Conservation (phyloP, 1,140 invertebrate genomes). For the Carposina sasakii region DNA sequence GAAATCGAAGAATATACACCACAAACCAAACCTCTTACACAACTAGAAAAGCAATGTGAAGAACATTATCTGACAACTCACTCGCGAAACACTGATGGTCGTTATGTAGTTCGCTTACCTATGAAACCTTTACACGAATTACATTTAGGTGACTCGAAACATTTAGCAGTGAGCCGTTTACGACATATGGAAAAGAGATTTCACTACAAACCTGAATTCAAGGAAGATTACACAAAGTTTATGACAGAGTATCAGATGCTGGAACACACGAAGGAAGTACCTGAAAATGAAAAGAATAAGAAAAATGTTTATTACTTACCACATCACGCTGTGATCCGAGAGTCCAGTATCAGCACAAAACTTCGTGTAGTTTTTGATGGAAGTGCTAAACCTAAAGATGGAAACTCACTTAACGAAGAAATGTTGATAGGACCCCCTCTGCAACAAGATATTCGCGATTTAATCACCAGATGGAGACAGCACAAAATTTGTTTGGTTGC, state of each 20-base stretch:
- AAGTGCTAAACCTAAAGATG: slow-evolving; percentile 17
- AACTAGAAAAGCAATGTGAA: slow-evolving; percentile 24
- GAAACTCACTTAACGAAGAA: slow-evolving; percentile 25
- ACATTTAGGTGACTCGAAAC: too few species aligned
- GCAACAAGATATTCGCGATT: slow-evolving; percentile 21
- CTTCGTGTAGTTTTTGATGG: slow-evolving; percentile 26
- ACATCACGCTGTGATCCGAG: slow-evolving; percentile 22
- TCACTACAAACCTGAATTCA: too few species aligned
- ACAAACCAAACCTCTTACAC: slow-evolving; percentile 9
- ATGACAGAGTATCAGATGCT: too few species aligned
- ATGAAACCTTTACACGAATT: too few species aligned
- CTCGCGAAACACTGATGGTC: too few species aligned
- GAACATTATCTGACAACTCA: slow-evolving; percentile 19
- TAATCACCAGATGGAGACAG: slow-evolving; percentile 22
- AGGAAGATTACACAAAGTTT: too few species aligned
- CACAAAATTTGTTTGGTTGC: slow-evolving; percentile 24
- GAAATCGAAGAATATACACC: slow-evolving; percentile 18
- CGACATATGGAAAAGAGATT: too few species aligned
- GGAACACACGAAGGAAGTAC: too few species aligned
- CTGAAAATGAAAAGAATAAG: too few species aligned
- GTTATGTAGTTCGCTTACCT: too few species aligned
- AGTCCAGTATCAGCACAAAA: slow-evolving; percentile 20
- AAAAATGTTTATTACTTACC: too few species aligned
- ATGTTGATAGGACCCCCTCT: slow-evolving; percentile 17
- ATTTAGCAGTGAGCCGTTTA: too few species aligned